phyloP scores from a whole-genome alignment of 2,888 invertebrate genomes.

The Hyles lineata region DNA sequence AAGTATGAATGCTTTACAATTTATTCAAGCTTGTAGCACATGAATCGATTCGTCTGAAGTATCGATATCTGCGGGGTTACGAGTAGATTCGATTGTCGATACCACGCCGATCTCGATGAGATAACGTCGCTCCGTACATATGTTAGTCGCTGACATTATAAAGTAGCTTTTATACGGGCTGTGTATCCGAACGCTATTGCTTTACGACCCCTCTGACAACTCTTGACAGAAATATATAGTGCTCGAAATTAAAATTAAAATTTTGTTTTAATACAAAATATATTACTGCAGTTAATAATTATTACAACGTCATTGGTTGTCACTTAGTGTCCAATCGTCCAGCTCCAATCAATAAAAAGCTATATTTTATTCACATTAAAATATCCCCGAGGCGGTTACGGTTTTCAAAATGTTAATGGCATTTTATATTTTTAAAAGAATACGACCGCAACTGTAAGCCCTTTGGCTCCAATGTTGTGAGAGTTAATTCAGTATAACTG shows the following conservation, averaged over 20 bases:
- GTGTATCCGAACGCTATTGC: slow-evolving; percentile 43
- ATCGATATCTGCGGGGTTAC: slow-evolving; percentile 59
- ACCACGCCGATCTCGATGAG: slow-evolving; percentile 63
- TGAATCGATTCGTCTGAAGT: slow-evolving; percentile 59
- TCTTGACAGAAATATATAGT: slow-evolving; percentile 4
- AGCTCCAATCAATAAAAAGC: not conserved
- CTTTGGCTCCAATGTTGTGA: slow-evolving; percentile 12
- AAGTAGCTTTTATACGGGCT: slow-evolving; percentile 63
- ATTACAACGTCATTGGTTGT: not conserved
- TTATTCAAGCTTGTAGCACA: slow-evolving; percentile 54
- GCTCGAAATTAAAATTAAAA: not conserved
- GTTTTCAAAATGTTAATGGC: slow-evolving; percentile 6
- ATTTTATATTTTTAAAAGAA: slow-evolving; percentile 10
- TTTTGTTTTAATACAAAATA: slow-evolving; percentile 15
- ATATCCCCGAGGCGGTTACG: not conserved
- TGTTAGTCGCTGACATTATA: slow-evolving; percentile 69
- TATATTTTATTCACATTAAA: not conserved
- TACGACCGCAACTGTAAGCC: slow-evolving; percentile 1
- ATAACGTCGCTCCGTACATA: slow-evolving; percentile 70
- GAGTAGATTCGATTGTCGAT: slow-evolving; percentile 70
- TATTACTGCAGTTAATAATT: not conserved
- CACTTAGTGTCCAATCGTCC: not conserved
- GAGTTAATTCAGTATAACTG: slow-evolving; percentile 7
- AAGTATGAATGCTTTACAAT: slow-evolving; percentile 50
- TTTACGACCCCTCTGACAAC: slow-evolving; percentile 50